These are phyloP conservation scores for Macropus fuliginosus DNA, from an alignment of 2,797 vertebrate species.

Conservation along the genomic window DNA sequence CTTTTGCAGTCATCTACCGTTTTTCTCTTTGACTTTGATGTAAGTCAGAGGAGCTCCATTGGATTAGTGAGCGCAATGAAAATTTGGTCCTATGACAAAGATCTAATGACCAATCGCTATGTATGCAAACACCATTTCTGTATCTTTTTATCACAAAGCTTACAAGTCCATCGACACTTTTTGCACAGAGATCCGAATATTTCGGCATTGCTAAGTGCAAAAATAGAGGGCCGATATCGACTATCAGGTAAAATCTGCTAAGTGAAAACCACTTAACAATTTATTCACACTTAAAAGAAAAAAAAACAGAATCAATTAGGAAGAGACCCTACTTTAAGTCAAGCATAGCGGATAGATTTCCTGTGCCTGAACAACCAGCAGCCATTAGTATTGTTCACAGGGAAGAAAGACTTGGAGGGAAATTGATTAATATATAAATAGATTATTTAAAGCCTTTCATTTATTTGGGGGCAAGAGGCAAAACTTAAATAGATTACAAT, in stretches of 20 bases:
- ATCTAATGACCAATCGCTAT: constrained; percentile 11
- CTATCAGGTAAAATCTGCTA: constrained; percentile 66
- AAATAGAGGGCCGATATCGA: constrained; percentile 42
- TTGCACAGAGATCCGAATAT: constrained; percentile 33
- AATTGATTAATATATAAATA: neutral
- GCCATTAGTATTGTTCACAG: neutral
- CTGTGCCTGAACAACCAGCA: constrained; percentile 41
- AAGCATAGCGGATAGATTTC: constrained; percentile 50
- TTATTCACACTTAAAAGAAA: constrained; percentile 63
- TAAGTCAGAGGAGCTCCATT: constrained; percentile 12
- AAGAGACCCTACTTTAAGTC: constrained; percentile 62
- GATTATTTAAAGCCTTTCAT: constrained; percentile 37
- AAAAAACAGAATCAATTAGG: constrained; percentile 49
- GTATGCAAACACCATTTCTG: constrained; percentile 10
- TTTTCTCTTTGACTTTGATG: constrained; percentile 25
- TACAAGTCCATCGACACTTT: constrained; percentile 30
- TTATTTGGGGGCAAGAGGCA: constrained; percentile 61
- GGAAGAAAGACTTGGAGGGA: constrained; percentile 53
- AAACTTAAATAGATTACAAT: constrained; percentile 22
- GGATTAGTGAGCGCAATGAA: constrained; percentile 40
- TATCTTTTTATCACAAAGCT: constrained; percentile 31
- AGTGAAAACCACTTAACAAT: constrained; percentile 53
- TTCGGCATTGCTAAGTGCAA: constrained; percentile 58
- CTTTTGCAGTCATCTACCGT: constrained; percentile 71
- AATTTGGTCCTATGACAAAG: constrained; percentile 54